Evolutionary conservation across 2,888 invertebrate species (phyloP).

Genomic region (Blastobasis lacticolella): DNA sequence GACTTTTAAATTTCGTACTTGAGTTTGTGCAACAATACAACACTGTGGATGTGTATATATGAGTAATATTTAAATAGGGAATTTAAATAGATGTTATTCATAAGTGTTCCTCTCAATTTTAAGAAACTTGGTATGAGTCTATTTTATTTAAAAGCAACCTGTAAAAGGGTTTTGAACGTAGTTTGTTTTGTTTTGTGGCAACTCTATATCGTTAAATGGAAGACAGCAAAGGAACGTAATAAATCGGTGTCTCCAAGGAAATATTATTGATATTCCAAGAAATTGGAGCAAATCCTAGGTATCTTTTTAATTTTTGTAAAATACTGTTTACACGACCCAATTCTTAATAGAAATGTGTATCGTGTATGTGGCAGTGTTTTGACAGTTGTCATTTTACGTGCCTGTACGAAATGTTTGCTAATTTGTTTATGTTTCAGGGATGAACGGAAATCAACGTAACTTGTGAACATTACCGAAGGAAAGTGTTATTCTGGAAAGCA

Average conservation of each 20-base stretch:
- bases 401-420: constrained; percentile 32
- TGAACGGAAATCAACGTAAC: constrained; percentile 28
- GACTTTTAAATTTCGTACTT: no score
- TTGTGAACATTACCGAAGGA: no score
- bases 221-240: constrained; percentile 54
- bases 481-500: constrained; percentile 18
- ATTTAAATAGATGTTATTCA: no score
- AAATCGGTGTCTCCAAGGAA: constrained; percentile 71
- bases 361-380: constrained; percentile 69
- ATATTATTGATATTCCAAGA: constrained; percentile 61
- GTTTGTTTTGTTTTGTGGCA: constrained; percentile 19
- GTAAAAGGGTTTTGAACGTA: not conserved
- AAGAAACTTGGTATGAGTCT: no score
- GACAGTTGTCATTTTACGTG: constrained; percentile 56
- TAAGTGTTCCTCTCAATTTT: no score
- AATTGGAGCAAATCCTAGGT: constrained; percentile 35
- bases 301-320: constrained; percentile 15
- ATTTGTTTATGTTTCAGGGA: constrained; percentile 69
- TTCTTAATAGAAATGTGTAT: not conserved
- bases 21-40: no score
- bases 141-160: no score
- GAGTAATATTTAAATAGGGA: no score
- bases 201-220: constrained; percentile 36
- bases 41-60: no score
- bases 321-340: no score